A percentile compares a stretch with the other conserved stretches of the same genome.
phyloP scores from a whole-genome alignment of 2,888 invertebrate species.

The Polyommatus iphigenia region DNA sequence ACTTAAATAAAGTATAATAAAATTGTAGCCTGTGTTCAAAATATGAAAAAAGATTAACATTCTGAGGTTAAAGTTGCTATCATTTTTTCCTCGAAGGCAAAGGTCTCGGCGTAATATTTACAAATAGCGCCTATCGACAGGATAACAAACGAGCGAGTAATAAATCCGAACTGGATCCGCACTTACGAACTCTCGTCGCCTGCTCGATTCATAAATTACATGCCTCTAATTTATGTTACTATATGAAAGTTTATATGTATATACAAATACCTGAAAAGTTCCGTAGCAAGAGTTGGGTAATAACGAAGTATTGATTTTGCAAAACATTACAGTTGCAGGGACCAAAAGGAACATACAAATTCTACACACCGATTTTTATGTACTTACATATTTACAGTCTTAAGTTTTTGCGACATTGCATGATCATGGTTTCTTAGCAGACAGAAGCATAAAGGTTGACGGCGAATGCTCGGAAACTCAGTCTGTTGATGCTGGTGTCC shows the following conservation, averaged over 20 bases:
- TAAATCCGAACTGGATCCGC: neutral
- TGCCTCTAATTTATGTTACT: slow-evolving; percentile 4
- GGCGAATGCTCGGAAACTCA: too few relatives aligned
- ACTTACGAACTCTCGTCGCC: slow-evolving; percentile 13
- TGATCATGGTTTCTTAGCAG: too few relatives aligned
- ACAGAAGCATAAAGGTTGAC: too few relatives aligned
- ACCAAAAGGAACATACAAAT: too few relatives aligned
- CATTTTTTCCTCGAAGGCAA: neutral
- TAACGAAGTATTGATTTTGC: neutral
- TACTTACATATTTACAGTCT: too few relatives aligned
- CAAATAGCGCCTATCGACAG: slow-evolving; percentile 6
- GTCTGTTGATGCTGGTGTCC: too few relatives aligned
- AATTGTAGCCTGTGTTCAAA: too few relatives aligned
- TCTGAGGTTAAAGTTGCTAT: too few relatives aligned
- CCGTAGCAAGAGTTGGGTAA: neutral
- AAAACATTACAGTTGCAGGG: neutral
- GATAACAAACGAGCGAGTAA: slow-evolving; percentile 6
- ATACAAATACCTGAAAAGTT: slow-evolving; percentile 1
- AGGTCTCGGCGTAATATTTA: neutral
- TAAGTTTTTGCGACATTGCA: too few relatives aligned
- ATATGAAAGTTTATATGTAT: neutral
- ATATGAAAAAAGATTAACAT: too few relatives aligned
- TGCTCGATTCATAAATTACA: neutral
- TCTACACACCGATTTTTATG: too few relatives aligned
- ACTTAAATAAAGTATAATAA: too few relatives aligned